Conservation (phyloP, 1,140 invertebrate species). For the Caerostris darwini region DNA sequence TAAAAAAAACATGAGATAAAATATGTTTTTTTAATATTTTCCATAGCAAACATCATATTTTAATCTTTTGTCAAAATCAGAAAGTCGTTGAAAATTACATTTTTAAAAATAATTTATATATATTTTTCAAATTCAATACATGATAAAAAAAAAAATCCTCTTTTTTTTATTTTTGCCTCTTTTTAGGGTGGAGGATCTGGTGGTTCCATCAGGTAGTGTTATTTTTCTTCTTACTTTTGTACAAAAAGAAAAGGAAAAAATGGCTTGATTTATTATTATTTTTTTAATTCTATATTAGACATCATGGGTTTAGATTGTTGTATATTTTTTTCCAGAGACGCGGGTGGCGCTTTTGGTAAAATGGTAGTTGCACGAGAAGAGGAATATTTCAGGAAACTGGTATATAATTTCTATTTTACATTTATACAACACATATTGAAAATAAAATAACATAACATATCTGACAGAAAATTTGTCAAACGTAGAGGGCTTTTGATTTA, state of each 20-base stretch:
- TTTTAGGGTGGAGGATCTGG: neutral
- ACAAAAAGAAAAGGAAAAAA: neutral
- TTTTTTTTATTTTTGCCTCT: neutral
- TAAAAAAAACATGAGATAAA: no score
- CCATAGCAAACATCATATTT: no score
- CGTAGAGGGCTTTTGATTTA: no score
- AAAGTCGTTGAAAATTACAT: no score
- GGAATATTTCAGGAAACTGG: slow-evolving; percentile 96
- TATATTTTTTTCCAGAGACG: slow-evolving; percentile 84
- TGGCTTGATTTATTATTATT: neutral
- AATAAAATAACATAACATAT: no score
- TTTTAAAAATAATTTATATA: no score
- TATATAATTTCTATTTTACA: slow-evolving; percentile 81
- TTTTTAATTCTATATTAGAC: neutral
- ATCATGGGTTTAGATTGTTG: neutral
- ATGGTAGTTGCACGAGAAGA: slow-evolving; percentile 95
- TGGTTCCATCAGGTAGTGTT: neutral
- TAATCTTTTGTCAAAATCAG: no score
- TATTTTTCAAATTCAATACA: no score
- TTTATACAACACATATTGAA: no score
- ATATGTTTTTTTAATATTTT: no score
- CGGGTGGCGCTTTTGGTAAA: slow-evolving; percentile 95
- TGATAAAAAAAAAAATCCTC: no score
- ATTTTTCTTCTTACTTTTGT: neutral
- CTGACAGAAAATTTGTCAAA: no score